Evolutionary conservation across 2,113 vertebrate genomes (phyloP).

Genomic region (Trichomycterus rosablanca): DNA sequence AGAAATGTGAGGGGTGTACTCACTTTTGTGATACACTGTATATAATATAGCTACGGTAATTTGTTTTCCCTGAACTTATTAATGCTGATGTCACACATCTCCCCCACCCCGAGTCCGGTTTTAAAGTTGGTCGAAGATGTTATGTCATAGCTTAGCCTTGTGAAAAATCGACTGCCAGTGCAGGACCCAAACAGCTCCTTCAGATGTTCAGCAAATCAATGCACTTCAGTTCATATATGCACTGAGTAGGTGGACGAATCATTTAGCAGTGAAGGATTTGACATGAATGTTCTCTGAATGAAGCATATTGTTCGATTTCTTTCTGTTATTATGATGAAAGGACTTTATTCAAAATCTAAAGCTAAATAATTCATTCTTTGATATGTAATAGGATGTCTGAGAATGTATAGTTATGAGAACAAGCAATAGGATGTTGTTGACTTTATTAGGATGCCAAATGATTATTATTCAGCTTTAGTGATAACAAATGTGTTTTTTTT

Average conservation of each 20-base stretch:
- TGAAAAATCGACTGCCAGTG: neutral
- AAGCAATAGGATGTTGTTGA: neutral
- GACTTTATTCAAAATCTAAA: too few relatives aligned
- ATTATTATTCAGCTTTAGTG: too few relatives aligned
- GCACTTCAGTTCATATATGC: slow-evolving; percentile 44
- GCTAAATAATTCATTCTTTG: slow-evolving; percentile 2
- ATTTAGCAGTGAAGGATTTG: slow-evolving; percentile 2
- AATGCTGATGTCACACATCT: too few relatives aligned
- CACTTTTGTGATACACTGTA: too few relatives aligned
- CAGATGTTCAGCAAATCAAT: slow-evolving; percentile 48
- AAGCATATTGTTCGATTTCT: neutral
- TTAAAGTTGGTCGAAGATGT: slow-evolving; percentile 31
- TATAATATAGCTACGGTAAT: too few relatives aligned
- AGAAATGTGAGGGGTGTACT: too few relatives aligned
- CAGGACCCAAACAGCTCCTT: slow-evolving; percentile 2
- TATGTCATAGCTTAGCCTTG: slow-evolving; percentile 15
- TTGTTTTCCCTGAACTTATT: too few relatives aligned
- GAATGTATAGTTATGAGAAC: neutral
- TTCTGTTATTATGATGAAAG: neutral
- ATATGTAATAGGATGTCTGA: neutral
- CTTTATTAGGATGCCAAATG: neutral
- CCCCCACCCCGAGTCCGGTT: slow-evolving; percentile 54
- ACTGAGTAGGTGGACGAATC: slow-evolving; percentile 38
- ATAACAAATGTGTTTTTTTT: too few relatives aligned
- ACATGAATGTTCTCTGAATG: too few relatives aligned